These are phyloP conservation scores for Polia nebulosa DNA, from an alignment of 2,888 invertebrate genomes.

Conservation along the genomic window DNA sequence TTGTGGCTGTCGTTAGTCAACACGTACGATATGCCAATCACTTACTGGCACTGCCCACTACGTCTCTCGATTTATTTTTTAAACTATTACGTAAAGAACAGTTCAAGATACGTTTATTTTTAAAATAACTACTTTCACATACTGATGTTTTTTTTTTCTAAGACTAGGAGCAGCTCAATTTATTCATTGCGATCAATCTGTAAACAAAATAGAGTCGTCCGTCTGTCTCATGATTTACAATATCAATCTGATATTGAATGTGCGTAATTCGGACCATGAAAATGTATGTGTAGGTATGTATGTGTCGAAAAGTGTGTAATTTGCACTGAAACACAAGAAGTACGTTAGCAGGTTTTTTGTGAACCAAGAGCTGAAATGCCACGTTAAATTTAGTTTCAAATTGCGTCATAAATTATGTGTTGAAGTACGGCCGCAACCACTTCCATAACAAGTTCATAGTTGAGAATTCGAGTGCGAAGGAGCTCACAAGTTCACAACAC, in stretches of 20 bases:
- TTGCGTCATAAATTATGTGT: constrained; percentile 37
- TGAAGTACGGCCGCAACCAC: constrained; percentile 11
- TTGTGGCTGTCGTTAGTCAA: constrained; percentile 47
- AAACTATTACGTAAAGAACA: constrained; percentile 30
- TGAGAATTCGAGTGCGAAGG: constrained; percentile 67
- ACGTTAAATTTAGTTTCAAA: constrained; percentile 20
- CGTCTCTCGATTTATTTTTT: constrained; percentile 35
- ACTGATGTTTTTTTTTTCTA: constrained; percentile 7
- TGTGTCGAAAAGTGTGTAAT: constrained; percentile 4
- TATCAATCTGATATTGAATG: background rate
- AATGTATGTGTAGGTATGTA: too few relatives aligned
- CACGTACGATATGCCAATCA: constrained; percentile 47
- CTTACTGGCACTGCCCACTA: constrained; percentile 34
- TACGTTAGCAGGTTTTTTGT: constrained; percentile 18
- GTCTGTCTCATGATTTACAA: constrained; percentile 3
- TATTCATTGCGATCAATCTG: constrained; percentile 4
- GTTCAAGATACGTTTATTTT: constrained; percentile 28
- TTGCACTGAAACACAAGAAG: constrained; percentile 6
- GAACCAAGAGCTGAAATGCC: constrained; percentile 3
- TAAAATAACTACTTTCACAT: constrained; percentile 22
- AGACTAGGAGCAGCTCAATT: constrained; percentile 6
- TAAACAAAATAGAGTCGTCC: constrained; percentile 14
- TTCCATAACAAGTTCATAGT: constrained; percentile 30
- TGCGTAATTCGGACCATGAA: background rate
- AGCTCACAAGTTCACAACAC: constrained; percentile 65